Conservation (phyloP, 2,888 invertebrate genomes). For the Lochmaea crataegi region DNA sequence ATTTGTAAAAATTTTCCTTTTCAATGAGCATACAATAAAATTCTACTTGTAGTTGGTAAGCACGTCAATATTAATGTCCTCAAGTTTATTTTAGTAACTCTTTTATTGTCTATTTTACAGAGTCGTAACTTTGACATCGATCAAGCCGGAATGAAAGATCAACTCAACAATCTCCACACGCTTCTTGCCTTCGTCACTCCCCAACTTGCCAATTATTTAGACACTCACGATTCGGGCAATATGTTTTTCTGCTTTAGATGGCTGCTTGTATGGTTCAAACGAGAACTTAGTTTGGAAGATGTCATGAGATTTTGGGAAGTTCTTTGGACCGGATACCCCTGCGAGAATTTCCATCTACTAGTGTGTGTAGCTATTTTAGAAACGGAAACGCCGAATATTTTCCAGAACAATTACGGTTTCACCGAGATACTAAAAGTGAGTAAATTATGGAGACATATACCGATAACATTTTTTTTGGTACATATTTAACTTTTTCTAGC, state of each 20-base stretch:
- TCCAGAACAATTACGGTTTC: slow-evolving; percentile 92
- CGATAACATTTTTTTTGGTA: too few relatives aligned
- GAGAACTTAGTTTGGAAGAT: slow-evolving; percentile 90
- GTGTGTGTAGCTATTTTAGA: slow-evolving; percentile 94
- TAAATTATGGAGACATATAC: too few relatives aligned
- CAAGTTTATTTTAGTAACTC: too few relatives aligned
- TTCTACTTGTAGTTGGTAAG: too few relatives aligned
- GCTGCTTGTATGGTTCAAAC: slow-evolving; percentile 88
- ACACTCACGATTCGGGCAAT: slow-evolving; percentile 89
- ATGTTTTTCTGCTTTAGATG: slow-evolving; percentile 99
- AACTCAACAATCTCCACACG: slow-evolving; percentile 85
- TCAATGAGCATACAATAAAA: too few relatives aligned
- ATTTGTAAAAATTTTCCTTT: too few relatives aligned
- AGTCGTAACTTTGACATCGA: slow-evolving; percentile 93
- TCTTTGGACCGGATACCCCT: slow-evolving; percentile 94
- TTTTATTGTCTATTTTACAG: slow-evolving; percentile 42
- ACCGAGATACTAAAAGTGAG: slow-evolving; percentile 93
- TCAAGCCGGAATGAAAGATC: slow-evolving; percentile 95
- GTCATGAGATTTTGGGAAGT: slow-evolving; percentile 96
- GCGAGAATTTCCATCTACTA: slow-evolving; percentile 95
- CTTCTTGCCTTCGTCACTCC: slow-evolving; percentile 87
- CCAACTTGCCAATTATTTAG: slow-evolving; percentile 85
- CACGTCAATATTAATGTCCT: too few relatives aligned
- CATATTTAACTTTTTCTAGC: slow-evolving; percentile 70
- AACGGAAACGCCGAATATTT: slow-evolving; percentile 86